phyloP scores from a whole-genome alignment of 2,113 vertebrate species.

The Paralichthys olivaceus region DNA sequence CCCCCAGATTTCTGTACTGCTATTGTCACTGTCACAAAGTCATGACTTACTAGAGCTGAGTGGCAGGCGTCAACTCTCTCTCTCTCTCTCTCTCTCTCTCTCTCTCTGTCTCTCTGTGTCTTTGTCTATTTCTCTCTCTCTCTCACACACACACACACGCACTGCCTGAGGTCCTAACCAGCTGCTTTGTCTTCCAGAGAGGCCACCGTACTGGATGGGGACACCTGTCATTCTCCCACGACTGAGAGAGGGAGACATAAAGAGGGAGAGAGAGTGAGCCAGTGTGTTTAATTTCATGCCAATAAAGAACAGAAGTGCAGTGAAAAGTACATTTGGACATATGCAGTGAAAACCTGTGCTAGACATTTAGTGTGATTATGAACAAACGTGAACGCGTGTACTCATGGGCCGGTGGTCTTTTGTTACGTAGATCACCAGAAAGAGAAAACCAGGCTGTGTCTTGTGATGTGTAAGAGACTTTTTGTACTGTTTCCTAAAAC shows the following conservation, averaged over 20 bases:
- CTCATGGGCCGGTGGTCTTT: background rate
- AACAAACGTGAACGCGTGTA: background rate
- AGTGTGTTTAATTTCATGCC: slow-evolving; percentile 7
- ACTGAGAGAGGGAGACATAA: slow-evolving; percentile 42
- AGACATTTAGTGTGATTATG: background rate
- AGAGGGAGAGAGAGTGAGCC: slow-evolving; percentile 6
- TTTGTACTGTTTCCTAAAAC: too few relatives aligned
- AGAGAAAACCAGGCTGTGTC: background rate
- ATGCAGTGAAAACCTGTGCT: background rate
- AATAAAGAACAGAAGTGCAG: slow-evolving; percentile 3
- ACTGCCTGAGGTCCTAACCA: slow-evolving; percentile 64
- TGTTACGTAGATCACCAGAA: too few relatives aligned
- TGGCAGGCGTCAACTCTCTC: background rate
- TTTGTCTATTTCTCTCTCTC: background rate
- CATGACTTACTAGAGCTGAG: slow-evolving; percentile 14
- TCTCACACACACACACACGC: slow-evolving; percentile 17
- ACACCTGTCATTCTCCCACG: slow-evolving; percentile 83
- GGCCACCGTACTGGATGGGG: slow-evolving; percentile 57
- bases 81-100: background rate
- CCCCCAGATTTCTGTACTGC: background rate
- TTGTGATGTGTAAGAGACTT: background rate
- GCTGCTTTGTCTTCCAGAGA: slow-evolving; percentile 76
- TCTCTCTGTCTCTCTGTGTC: background rate
- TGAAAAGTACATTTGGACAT: background rate
- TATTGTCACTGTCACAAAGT: slow-evolving; percentile 13